Conservation (phyloP, 1,140 invertebrate genomes). For the Daktulosphaira vitifoliae region DNA sequence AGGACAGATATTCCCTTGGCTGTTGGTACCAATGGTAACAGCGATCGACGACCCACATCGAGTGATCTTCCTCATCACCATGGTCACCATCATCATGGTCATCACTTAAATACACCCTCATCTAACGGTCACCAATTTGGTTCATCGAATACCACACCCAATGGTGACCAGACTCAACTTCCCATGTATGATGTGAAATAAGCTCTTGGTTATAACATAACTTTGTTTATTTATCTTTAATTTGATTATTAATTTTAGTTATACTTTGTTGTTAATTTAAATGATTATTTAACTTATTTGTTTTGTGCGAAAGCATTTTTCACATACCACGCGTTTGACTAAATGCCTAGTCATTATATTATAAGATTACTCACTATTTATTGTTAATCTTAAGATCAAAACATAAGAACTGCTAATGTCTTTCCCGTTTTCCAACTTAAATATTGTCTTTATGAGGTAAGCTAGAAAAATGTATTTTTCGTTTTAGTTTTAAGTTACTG, state of each 20-base stretch:
- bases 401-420: too few species aligned
- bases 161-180: conserved; percentile 16
- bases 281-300: too few species aligned
- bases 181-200: conserved; percentile 22
- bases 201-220: not conserved
- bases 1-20: not conserved
- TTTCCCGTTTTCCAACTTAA: too few species aligned
- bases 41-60: conserved; percentile 3
- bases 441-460: too few species aligned
- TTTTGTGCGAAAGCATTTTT: too few species aligned
- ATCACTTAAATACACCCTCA: not conserved
- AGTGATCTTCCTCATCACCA: conserved; percentile 7
- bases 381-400: too few species aligned
- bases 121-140: conserved; percentile 16
- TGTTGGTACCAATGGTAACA: not conserved
- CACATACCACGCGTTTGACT: too few species aligned
- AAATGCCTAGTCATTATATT: conserved; percentile 1
- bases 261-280: not conserved
- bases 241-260: not conserved
- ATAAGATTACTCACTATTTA: not conserved
- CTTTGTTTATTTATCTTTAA: not conserved
- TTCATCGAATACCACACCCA: not conserved
- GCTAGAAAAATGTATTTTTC: too few species aligned
- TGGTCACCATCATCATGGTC: not conserved
- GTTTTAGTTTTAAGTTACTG: too few species aligned